phyloP scores from a whole-genome alignment of 2,888 invertebrate species.

The Tolmerus cingulatus region DNA sequence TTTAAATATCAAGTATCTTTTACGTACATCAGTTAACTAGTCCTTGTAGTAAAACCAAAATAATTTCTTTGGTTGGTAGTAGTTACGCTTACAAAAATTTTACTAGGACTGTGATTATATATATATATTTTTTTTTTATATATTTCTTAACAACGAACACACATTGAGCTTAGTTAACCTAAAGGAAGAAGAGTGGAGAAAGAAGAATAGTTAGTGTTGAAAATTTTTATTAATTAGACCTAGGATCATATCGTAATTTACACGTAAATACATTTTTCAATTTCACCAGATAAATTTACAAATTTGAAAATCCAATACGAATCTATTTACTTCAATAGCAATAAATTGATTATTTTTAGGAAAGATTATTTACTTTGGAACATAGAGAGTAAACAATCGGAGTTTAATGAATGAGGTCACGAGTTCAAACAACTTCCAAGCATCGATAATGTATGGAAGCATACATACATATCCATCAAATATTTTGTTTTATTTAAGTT shows the following conservation, averaged over 20 bases:
- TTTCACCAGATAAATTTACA: too few species aligned
- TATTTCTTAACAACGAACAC: slow-evolving; percentile 5
- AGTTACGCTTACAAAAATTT: not conserved
- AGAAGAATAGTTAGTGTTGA: not conserved
- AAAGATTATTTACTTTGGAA: not conserved
- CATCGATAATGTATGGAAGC: not conserved
- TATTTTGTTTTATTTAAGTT: not conserved
- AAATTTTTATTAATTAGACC: not conserved
- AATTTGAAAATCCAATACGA: not conserved
- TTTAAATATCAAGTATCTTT: not conserved
- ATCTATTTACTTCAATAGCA: not conserved
- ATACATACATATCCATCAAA: not conserved
- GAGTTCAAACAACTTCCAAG: not conserved
- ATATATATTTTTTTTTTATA: not conserved
- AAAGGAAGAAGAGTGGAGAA: not conserved
- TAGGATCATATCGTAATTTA: not conserved
- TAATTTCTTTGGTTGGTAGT: not conserved
- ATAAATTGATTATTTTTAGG: not conserved
- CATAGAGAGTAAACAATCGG: not conserved
- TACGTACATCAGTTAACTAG: not conserved
- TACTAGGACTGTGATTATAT: not conserved
- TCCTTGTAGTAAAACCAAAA: slow-evolving; percentile 10
- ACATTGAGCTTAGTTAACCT: slow-evolving; percentile 19
- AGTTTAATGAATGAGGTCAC: not conserved
- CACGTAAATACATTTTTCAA: not conserved